phyloP scores from a whole-genome alignment of 2,888 invertebrate genomes.

The Spisula subtruncata region DNA sequence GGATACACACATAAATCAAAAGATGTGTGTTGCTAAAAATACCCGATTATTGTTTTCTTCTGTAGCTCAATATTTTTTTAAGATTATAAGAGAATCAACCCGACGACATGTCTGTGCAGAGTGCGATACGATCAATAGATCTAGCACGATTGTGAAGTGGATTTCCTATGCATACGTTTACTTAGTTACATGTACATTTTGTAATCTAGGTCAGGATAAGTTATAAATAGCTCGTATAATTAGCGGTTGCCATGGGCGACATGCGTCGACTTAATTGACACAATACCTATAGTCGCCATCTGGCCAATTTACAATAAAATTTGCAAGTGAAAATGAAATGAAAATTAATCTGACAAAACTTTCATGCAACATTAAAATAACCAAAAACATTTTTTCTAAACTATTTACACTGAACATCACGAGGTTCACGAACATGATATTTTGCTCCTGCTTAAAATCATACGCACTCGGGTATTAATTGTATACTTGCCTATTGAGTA shows the following conservation, averaged over 20 bases:
- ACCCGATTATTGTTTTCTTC: background rate
- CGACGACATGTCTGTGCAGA: background rate
- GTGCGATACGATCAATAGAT: background rate
- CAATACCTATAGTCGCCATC: background rate
- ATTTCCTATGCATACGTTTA: background rate
- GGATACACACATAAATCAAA: background rate
- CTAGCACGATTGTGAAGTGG: background rate
- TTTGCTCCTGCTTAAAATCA: conserved; percentile 18
- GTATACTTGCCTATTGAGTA: conserved; percentile 54
- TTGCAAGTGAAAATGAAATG: background rate
- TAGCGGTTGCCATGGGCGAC: conserved; percentile 45
- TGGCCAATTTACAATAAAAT: background rate
- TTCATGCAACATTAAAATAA: background rate
- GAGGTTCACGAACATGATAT: background rate
- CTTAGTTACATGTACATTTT: conserved; percentile 12
- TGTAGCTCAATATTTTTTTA: background rate
- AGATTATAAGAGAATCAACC: background rate
- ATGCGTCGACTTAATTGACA: background rate
- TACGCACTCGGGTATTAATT: conserved; percentile 53
- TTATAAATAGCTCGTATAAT: conserved; percentile 14
- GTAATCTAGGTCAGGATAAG: conserved; percentile 14
- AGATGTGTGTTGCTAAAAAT: background rate
- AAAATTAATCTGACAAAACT: conserved; percentile 17
- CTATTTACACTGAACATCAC: background rate
- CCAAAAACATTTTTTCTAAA: background rate